Evolutionary conservation across 2,888 invertebrate species (phyloP).

Genomic region (Drosophila mayaguana): DNA sequence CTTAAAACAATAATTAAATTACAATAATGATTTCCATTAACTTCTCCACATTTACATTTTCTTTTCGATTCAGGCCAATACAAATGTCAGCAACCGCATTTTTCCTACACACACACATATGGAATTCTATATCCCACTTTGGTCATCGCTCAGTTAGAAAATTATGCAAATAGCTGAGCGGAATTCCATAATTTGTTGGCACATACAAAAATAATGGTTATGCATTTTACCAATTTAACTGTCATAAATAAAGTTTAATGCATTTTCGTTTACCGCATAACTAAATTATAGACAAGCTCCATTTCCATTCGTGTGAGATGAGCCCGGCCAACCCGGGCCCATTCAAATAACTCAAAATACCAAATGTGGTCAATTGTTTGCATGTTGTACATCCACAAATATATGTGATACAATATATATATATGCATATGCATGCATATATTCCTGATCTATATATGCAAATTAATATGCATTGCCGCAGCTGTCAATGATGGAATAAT

Average conservation of each 20-base stretch:
- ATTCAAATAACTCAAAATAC: slow-evolving; percentile 48
- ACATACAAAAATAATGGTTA: slow-evolving; percentile 26
- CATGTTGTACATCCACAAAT: slow-evolving; percentile 24
- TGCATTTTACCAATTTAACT: slow-evolving; percentile 57
- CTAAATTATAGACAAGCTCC: slow-evolving; percentile 63
- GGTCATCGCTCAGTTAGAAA: slow-evolving; percentile 15
- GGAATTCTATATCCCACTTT: background rate
- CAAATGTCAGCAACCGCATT: background rate
- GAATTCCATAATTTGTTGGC: slow-evolving; percentile 21
- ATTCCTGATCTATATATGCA: slow-evolving; percentile 40
- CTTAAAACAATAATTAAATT: background rate
- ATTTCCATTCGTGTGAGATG: slow-evolving; percentile 33
- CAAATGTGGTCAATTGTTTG: slow-evolving; percentile 63
- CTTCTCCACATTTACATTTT: background rate
- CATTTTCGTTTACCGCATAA: slow-evolving; percentile 59
- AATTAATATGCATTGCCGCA: slow-evolving; percentile 61
- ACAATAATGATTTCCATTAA: slow-evolving; percentile 1
- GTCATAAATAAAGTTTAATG: slow-evolving; percentile 60
- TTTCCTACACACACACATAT: background rate
- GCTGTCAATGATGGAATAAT: slow-evolving; percentile 71
- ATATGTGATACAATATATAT: background rate
- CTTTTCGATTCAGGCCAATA: background rate
- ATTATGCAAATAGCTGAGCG: slow-evolving; percentile 27
- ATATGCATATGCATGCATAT: background rate
- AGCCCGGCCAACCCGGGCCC: slow-evolving; percentile 3